Conservation (phyloP, 2,888 invertebrate genomes). For the Polydrusus tereticollis region DNA sequence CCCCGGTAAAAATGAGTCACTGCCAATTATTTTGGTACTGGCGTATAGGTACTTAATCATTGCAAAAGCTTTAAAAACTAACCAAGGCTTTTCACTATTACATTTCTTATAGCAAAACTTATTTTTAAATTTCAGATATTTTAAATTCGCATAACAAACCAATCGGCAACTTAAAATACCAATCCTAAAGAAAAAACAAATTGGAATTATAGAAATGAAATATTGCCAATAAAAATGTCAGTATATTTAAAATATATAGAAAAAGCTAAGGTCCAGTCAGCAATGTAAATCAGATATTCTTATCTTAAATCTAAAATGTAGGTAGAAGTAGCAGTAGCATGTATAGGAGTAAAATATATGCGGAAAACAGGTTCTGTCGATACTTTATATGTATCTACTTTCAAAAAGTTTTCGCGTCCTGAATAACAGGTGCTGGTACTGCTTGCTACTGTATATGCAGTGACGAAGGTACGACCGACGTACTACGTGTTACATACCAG, state of each 20-base stretch:
- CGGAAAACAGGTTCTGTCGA: conserved; percentile 49
- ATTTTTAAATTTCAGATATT: background rate
- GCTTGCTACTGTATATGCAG: conserved; percentile 32
- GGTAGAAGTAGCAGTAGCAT: conserved; percentile 38
- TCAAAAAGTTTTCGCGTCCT: conserved; percentile 49
- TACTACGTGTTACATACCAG: conserved; percentile 41
- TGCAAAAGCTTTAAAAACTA: too few relatives aligned
- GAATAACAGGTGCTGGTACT: conserved; percentile 46
- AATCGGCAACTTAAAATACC: background rate
- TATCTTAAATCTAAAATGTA: conserved; percentile 41
- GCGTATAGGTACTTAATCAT: too few relatives aligned
- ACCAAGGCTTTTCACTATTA: too few relatives aligned
- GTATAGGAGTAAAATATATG: conserved; percentile 44
- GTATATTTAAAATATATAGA: conserved; percentile 38
- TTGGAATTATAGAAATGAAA: conserved; percentile 6
- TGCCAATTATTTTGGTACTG: too few relatives aligned
- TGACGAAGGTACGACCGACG: conserved; percentile 31
- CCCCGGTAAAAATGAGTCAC: too few relatives aligned
- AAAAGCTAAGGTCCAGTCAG: conserved; percentile 33
- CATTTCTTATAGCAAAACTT: too few relatives aligned
- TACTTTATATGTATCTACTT: conserved; percentile 50
- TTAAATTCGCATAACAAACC: background rate
- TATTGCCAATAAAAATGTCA: conserved; percentile 34
- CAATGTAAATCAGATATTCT: conserved; percentile 43
- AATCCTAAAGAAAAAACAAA: conserved; percentile 5